Percentiles rank a stretch among this genome's conserved stretches.
Conservation (phyloP, 2,113 vertebrate species). For the Puffinus mauretanicus region DNA sequence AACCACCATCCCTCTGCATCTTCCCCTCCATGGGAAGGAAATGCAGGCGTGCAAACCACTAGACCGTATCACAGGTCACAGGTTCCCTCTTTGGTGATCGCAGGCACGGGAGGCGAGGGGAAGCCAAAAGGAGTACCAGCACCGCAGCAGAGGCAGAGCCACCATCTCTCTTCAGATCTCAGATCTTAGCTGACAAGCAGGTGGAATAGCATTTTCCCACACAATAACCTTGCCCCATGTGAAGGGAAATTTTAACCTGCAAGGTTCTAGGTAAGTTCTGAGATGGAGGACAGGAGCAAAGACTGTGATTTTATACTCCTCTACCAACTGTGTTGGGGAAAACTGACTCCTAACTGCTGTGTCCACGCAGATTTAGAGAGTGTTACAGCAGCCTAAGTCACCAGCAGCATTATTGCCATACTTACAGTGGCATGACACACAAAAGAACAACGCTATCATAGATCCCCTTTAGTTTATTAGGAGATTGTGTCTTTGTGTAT, state of each 20-base stretch:
- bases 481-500: neutral
- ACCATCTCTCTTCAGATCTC: neutral
- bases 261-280: neutral
- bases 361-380: neutral
- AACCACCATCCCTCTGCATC: neutral
- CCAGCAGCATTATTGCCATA: neutral
- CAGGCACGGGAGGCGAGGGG: neutral
- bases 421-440: neutral
- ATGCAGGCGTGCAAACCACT: neutral
- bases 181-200: neutral
- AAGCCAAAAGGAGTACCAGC: neutral
- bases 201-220: neutral
- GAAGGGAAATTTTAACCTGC: neutral
- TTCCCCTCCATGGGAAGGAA: accelerated
- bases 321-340: neutral
- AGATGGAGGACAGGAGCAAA: neutral
- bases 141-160: neutral
- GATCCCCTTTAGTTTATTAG: neutral
- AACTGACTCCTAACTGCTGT: neutral
- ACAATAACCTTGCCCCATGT: accelerated
- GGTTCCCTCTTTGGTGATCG: neutral
- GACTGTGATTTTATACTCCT: neutral
- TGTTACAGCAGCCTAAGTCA: neutral
- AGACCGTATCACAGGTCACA: accelerated
- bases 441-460: neutral